Evolutionary conservation across 92 coral and sea anemone species (phyloP).

Genomic region (Muricea muricata): DNA sequence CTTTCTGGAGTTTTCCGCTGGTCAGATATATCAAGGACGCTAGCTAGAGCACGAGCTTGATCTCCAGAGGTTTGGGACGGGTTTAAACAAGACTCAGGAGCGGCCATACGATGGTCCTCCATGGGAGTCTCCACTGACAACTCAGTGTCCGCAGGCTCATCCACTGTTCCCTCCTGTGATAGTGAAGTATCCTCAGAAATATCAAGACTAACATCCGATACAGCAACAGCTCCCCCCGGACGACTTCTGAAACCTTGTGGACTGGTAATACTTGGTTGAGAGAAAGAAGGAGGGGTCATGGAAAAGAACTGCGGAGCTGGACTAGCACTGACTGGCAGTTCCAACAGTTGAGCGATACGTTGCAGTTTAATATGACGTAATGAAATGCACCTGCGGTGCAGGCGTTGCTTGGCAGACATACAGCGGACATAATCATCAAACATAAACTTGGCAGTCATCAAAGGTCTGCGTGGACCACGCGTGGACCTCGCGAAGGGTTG

Average conservation of each 20-base stretch:
- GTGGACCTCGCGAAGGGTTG: conserved; percentile 94
- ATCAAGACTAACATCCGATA: neutral
- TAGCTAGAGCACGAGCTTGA: conserved; percentile 98
- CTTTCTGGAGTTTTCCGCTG: conserved; percentile 77
- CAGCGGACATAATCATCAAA: conserved; percentile 99
- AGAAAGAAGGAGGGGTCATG: conserved; percentile 90
- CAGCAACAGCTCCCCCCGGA: conserved; percentile 41
- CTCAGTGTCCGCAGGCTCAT: neutral
- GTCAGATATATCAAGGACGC: conserved; percentile 74
- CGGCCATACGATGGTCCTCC: conserved; percentile 67
- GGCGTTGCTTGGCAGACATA: conserved; percentile 97
- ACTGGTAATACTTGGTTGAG: conserved; percentile 57
- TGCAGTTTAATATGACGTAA: conserved; percentile 93
- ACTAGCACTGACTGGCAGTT: conserved; percentile 95
- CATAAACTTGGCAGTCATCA: conserved; percentile 93
- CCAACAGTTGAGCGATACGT: conserved; percentile 93
- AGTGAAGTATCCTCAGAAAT: neutral
- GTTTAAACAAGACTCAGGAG: conserved; percentile 82
- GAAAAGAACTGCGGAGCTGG: conserved; percentile 90
- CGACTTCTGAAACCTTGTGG: conserved; percentile 47
- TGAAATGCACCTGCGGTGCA: conserved; percentile 90
- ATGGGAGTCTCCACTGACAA: conserved; percentile 18
- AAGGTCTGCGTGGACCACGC: conserved; percentile 89
- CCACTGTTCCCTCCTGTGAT: neutral
- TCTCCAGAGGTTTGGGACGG: conserved; percentile 69